Base-by-base conservation (phyloP, 2,113 vertebrate species). In the Ascaphus truei region DNA sequence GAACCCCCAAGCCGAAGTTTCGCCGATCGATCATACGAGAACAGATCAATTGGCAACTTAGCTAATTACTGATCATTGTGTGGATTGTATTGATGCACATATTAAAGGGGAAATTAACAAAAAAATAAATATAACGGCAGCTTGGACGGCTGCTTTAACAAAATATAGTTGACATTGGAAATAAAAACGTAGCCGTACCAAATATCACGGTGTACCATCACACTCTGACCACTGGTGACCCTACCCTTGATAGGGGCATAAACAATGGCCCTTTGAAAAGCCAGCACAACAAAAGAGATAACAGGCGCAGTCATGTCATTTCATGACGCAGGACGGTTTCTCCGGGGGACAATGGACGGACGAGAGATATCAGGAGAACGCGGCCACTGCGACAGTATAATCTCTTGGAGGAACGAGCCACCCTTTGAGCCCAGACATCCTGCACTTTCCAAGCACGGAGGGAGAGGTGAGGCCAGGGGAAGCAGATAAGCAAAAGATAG, bases 251-350 rank as follows among this genome's bases (percentile, higher is more conserved):
- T 56, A 43, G 36, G 6, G 15, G 7, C 13, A 1, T n/a, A n/a
- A 68, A 68, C 66, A 68, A 68, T 68, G 66, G 55, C 3, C 41
- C 53, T 58, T 68, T 68, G 39, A 41, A 48, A 37, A 20, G 7
- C 43, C 55, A 20, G 30, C 31, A 9, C n/a, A 3, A 16, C 7
- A 22, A 4, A 30, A 4, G 37, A 68, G 66, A 68, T 68, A 68
- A 68, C 9, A 6, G 55, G 10, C 20, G 22, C 31, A 13, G 55
- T 51, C 41, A 50, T 37, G 43, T 68, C 55, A 68, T 50, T 27
- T 13, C 16, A 15, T 68, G 55, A 68, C 66, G 66, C 66, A 36
- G 25, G 20, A 27, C 29, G 43, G 66, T 39, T 11, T 43, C 66
- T 68, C 43, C 22, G 2, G 41, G 43, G 66, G 43, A 68, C 65